These are phyloP conservation scores for Apeira syringaria DNA, from an alignment of 2,888 invertebrate species.

Conservation along the genomic window DNA sequence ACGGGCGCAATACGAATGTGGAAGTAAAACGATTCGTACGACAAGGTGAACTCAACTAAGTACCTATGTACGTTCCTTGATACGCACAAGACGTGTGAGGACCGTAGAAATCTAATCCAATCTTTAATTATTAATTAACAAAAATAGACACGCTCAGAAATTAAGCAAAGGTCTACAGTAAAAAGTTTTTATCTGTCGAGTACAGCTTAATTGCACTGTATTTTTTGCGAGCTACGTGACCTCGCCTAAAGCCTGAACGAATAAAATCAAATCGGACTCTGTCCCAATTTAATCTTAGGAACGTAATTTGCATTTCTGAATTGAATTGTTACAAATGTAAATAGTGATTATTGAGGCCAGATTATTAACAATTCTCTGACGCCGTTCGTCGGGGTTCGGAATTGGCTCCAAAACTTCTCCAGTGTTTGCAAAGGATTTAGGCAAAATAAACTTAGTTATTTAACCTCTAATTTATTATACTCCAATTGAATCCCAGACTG, in stretches of 20 bases:
- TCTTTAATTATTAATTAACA: no score
- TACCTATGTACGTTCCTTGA: no score
- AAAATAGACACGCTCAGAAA: no score
- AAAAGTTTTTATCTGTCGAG: conserved; percentile 3
- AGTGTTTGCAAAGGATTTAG: neutral
- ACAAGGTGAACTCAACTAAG: no score
- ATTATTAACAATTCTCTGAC: conserved; percentile 4
- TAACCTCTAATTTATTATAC: neutral
- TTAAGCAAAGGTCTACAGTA: conserved; percentile 2
- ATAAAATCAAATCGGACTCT: conserved; percentile 46
- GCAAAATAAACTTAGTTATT: neutral
- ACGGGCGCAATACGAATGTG: no score
- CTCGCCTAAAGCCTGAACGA: conserved; percentile 42
- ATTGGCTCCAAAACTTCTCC: conserved; percentile 1
- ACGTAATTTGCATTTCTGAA: conserved; percentile 57
- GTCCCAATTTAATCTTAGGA: conserved; percentile 25
- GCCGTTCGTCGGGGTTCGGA: neutral
- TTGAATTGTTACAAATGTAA: conserved; percentile 20
- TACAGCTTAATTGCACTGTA: conserved; percentile 3
- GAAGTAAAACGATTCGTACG: no score
- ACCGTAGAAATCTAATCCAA: no score
- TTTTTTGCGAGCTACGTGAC: conserved; percentile 15
- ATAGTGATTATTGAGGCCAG: conserved; percentile 6
- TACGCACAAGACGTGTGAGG: no score
- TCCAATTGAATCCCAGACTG: no score